Evolutionary conservation across 2,113 vertebrate species (phyloP).

Genomic region (Cyanoliseus patagonus): DNA sequence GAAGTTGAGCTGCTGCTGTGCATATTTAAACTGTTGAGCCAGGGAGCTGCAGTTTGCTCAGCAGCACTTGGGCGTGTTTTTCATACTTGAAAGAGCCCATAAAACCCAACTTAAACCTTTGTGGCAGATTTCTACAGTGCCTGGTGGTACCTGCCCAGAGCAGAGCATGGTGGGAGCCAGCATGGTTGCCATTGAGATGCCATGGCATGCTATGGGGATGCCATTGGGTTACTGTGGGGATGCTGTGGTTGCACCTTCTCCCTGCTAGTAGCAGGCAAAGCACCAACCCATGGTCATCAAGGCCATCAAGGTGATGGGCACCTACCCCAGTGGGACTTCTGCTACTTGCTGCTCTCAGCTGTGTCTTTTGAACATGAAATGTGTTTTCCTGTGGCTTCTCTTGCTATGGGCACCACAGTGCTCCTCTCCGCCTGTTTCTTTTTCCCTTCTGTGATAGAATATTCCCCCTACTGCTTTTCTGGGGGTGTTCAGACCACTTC

Average conservation of each 20-base stretch:
- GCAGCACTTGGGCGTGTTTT: accelerated
- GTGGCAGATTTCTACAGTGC: not conserved
- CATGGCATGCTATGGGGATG: not conserved
- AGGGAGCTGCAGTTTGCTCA: not conserved
- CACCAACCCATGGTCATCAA: not conserved
- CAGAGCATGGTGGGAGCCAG: not conserved
- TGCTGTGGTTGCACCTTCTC: not conserved
- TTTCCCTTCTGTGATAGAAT: not conserved
- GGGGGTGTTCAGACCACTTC: not conserved
- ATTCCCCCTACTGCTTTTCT: not conserved
- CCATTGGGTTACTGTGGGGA: not conserved
- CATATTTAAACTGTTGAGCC: not conserved
- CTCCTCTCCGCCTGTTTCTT: not conserved
- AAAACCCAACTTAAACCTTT: not conserved
- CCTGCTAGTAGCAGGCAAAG: not conserved
- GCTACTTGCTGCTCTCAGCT: not conserved
- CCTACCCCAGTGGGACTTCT: not conserved
- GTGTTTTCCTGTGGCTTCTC: not conserved
- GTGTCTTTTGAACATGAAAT: accelerated
- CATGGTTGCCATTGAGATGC: accelerated
- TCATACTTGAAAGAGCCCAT: not conserved
- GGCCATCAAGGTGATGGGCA: accelerated
- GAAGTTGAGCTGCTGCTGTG: not conserved
- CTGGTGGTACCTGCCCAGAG: too few species aligned
- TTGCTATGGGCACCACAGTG: accelerated